Percentiles rank a stretch among this genome's conserved stretches.
Evolutionary conservation across 1,140 invertebrate genomes (phyloP).

Genomic region (Bilobella aurantiaca): DNA sequence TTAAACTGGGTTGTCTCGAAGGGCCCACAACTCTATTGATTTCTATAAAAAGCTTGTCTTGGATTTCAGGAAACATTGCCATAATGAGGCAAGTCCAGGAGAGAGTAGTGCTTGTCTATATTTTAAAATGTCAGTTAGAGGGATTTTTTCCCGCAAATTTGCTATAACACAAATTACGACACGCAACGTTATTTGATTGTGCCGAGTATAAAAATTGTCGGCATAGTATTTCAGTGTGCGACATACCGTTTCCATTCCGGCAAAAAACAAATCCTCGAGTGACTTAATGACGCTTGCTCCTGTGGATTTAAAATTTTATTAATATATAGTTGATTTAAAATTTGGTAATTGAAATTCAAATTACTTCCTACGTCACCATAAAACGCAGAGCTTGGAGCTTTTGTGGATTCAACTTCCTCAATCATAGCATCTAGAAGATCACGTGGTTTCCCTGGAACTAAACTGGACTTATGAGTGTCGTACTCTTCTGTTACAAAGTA

Average conservation of each 20-base stretch:
- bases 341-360: background rate
- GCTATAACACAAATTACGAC: too few relatives aligned
- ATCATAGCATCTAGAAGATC: conserved; percentile 1
- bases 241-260: background rate
- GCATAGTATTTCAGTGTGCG: too few relatives aligned
- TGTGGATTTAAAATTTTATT: too few relatives aligned
- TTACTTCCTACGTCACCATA: background rate
- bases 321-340: background rate
- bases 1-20: background rate
- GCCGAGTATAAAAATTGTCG: too few relatives aligned
- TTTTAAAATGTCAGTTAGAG: too few relatives aligned
- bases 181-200: too few relatives aligned
- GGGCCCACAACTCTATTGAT: background rate
- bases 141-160: too few relatives aligned
- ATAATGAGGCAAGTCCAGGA: background rate
- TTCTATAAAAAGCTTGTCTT: background rate
- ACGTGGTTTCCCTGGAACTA: background rate
- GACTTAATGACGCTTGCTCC: background rate
- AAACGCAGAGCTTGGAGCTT: conserved; percentile 14
- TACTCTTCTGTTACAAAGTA: background rate
- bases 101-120: background rate
- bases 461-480: too few relatives aligned
- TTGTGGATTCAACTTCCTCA: background rate
- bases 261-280: background rate
- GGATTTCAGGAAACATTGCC: background rate